Evolutionary conservation across 2,888 invertebrate genomes (phyloP).

Genomic region (Drosophila putrida): DNA sequence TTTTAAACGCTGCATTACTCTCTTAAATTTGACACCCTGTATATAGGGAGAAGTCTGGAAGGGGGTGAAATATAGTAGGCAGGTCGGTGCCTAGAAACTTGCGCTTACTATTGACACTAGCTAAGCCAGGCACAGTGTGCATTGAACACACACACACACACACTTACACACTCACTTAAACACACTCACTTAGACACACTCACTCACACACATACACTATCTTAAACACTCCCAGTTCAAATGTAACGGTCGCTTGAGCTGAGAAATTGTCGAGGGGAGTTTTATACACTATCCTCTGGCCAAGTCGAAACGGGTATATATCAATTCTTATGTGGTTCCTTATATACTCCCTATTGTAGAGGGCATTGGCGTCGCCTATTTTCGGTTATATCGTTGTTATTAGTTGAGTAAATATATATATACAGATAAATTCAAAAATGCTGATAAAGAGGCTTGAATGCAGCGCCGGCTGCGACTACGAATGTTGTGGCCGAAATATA

Average conservation of each 20-base stretch:
- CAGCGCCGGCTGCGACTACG: conserved; percentile 70
- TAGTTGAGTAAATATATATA: conserved; percentile 22
- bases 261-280: conserved; percentile 30
- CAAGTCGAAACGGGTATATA: conserved; percentile 1
- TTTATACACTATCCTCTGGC: conserved; percentile 14
- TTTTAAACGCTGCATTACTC: too few species aligned
- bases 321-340: conserved; percentile 13
- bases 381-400: conserved; percentile 10
- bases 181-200: neutral
- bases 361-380: conserved; percentile 36
- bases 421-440: conserved; percentile 63
- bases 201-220: neutral
- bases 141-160: conserved; percentile 7
- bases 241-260: conserved; percentile 69
- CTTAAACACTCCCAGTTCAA: conserved; percentile 7
- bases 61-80: neutral
- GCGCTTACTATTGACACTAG: conserved; percentile 42
- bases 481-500: conserved; percentile 33
- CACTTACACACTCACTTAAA: neutral
- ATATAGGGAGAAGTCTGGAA: too few species aligned
- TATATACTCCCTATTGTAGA: conserved; percentile 4
- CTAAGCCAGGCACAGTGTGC: conserved; percentile 38
- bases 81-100: conserved; percentile 4
- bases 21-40: too few species aligned
- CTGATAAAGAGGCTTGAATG: conserved; percentile 67